A percentile compares a stretch with the other conserved stretches of the same genome.
Conservation (phyloP, 2,888 invertebrate species). For the Volucella inflata region DNA sequence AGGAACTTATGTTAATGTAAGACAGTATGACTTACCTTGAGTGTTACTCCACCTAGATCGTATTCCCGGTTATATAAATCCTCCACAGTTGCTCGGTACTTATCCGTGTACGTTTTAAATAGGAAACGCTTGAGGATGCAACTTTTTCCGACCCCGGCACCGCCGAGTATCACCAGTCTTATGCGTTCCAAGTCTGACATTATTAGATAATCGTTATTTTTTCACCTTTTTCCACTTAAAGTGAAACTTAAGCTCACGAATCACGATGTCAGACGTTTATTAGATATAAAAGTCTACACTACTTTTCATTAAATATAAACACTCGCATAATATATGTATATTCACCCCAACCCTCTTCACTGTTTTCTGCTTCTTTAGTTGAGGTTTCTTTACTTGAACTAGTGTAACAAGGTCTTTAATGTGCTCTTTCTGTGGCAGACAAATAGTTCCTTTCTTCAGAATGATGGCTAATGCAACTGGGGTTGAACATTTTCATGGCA, state of each 20-base stretch:
- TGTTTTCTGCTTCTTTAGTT: not conserved
- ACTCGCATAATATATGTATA: too few relatives aligned
- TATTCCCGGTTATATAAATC: slow-evolving; percentile 94
- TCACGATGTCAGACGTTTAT: slow-evolving; percentile 54
- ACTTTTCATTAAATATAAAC: slow-evolving; percentile 23
- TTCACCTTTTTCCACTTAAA: slow-evolving; percentile 24
- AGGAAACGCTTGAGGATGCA: slow-evolving; percentile 92
- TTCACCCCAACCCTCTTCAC: not conserved
- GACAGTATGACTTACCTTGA: slow-evolving; percentile 85
- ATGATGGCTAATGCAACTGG: slow-evolving; percentile 23
- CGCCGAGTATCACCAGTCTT: slow-evolving; percentile 92
- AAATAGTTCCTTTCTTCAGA: slow-evolving; percentile 4
- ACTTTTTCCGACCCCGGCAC: slow-evolving; percentile 93
- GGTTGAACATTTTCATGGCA: slow-evolving; percentile 45
- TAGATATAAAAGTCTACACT: slow-evolving; percentile 20
- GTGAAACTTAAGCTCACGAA: slow-evolving; percentile 31
- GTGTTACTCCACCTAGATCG: slow-evolving; percentile 89
- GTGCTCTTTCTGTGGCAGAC: slow-evolving; percentile 29
- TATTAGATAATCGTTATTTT: slow-evolving; percentile 50
- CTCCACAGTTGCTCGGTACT: slow-evolving; percentile 94
- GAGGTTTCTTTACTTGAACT: not conserved
- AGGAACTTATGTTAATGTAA: not conserved
- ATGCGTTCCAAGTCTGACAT: slow-evolving; percentile 92
- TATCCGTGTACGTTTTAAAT: slow-evolving; percentile 90
- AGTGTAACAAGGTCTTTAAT: slow-evolving; percentile 7